Evolutionary conservation across 2,797 vertebrate species (phyloP).

Genomic region (Scarus forsteni): DNA sequence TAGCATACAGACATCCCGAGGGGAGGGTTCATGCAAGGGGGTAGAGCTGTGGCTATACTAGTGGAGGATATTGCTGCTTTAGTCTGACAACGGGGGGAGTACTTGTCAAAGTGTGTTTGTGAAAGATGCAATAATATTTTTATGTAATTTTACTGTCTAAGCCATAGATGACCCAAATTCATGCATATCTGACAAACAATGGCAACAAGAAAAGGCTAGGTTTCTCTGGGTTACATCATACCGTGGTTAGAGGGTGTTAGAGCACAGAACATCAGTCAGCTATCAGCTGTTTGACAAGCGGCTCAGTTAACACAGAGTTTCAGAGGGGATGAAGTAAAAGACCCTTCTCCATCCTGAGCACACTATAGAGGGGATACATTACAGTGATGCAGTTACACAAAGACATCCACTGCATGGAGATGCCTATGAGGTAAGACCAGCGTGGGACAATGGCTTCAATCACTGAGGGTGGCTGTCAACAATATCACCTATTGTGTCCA

Average conservation of each 20-base stretch:
- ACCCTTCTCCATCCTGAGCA: slow-evolving; percentile 66
- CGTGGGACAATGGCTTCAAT: slow-evolving; percentile 81
- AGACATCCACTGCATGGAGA: slow-evolving; percentile 77
- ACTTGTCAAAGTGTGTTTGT: slow-evolving; percentile 71
- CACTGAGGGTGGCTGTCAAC: slow-evolving; percentile 80
- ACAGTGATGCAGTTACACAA: slow-evolving; percentile 83
- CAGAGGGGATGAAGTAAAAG: slow-evolving; percentile 73
- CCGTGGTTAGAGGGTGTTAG: slow-evolving; percentile 73
- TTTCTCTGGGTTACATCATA: slow-evolving; percentile 83
- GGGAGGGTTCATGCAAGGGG: slow-evolving; percentile 77
- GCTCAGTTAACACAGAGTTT: slow-evolving; percentile 77
- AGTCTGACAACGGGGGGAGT: slow-evolving; percentile 55
- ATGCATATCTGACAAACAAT: slow-evolving; percentile 77
- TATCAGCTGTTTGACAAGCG: slow-evolving; percentile 82
- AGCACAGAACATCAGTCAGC: slow-evolving; percentile 78
- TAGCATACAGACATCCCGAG: slow-evolving; percentile 82
- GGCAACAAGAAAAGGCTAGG: slow-evolving; percentile 66
- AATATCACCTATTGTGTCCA: slow-evolving; percentile 79
- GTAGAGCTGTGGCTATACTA: slow-evolving; percentile 66
- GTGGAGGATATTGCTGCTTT: slow-evolving; percentile 65
- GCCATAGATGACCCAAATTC: slow-evolving; percentile 83
- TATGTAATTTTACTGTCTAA: slow-evolving; percentile 82
- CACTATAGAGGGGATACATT: slow-evolving; percentile 80
- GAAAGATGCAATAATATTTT: slow-evolving; percentile 78
- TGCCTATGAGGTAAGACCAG: slow-evolving; percentile 82